Evolutionary conservation across 2,888 invertebrate genomes (phyloP).

Genomic region (Leptothorax acervorum): DNA sequence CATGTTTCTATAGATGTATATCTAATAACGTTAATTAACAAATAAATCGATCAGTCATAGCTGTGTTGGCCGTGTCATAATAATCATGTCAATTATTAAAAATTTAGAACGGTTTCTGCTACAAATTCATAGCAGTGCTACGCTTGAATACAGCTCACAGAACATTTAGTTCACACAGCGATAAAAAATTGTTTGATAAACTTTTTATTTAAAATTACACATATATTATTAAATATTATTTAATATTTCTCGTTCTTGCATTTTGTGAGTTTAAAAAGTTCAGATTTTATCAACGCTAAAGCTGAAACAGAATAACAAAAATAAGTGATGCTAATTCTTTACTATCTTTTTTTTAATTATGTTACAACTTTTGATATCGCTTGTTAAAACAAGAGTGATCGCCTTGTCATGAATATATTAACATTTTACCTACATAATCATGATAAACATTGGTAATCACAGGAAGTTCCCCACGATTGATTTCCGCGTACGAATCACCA

Average conservation of each 20-base stretch:
- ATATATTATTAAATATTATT: not conserved
- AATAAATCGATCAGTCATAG: not conserved
- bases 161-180: not conserved
- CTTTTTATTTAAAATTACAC: not conserved
- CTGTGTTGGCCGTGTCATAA: not conserved
- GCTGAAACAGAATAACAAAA: not conserved
- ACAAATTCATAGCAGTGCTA: not conserved
- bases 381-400: not conserved
- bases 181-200: slow-evolving; percentile 7
- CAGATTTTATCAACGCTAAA: not conserved
- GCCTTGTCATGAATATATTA: not conserved
- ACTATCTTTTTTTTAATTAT: not conserved
- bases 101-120: not conserved
- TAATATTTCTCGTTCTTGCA: not conserved
- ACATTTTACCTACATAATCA: slow-evolving; percentile 14
- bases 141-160: not conserved
- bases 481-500: slow-evolving; percentile 44
- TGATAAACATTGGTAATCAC: slow-evolving; percentile 45
- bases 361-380: not conserved
- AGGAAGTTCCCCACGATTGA: slow-evolving; percentile 47
- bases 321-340: not conserved
- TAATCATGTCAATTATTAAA: not conserved
- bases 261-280: not conserved
- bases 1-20: not conserved
- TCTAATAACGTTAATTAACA: not conserved